Evolutionary conservation across 1,140 invertebrate genomes (phyloP), one percentile per base, ranked within the genome.

Genomic region (Anoplophora glabripennis): DNA sequence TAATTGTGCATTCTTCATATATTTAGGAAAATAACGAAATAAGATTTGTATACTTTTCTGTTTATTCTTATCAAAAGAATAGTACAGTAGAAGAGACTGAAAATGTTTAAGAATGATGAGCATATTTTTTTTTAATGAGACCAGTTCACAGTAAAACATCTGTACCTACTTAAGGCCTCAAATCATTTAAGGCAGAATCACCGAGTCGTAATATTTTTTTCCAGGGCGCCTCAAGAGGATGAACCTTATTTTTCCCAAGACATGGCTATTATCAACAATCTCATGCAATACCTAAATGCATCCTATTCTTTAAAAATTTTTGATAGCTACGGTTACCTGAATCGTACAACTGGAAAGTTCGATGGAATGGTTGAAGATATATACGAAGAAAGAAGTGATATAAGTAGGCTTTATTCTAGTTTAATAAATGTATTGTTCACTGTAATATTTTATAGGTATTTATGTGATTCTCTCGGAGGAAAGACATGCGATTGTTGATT

Each of bases 291-390:
- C 37, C 3, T 67, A 8, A 64, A 67, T 48, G 53, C 58, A 14
- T 58, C 62, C 45, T 58, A 55, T 14, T 14, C 59, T 14, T 40
- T 67, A 2, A 46, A 11, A 11, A 40, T 58, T 9, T 58, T 61
- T 21, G 37, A 55, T 35, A 38, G 35, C 36, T 62, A 65, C 37
- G 66, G 66, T 36, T 61, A 68, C 54, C 51, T 54, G 35, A 59
- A 63, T 36, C 41, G 56, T 56, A 47, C 48, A 10, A 61, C 47
- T 33, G 60, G 57, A 18, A 42, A 61, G 33, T 47, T 61, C 17
- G 38, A 58, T 42, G 66, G 63, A 35, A 41, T 67, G 45, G 37
- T 67, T 33, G 14, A 45, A 28, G 59, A 57, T 12, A 15, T 67
- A 17, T 51, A 45, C 17, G 15, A 52, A 12, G 55, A 45, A 36